Evolutionary conservation across 2,888 invertebrate genomes (phyloP).

Genomic region (Dynastes tityus): DNA sequence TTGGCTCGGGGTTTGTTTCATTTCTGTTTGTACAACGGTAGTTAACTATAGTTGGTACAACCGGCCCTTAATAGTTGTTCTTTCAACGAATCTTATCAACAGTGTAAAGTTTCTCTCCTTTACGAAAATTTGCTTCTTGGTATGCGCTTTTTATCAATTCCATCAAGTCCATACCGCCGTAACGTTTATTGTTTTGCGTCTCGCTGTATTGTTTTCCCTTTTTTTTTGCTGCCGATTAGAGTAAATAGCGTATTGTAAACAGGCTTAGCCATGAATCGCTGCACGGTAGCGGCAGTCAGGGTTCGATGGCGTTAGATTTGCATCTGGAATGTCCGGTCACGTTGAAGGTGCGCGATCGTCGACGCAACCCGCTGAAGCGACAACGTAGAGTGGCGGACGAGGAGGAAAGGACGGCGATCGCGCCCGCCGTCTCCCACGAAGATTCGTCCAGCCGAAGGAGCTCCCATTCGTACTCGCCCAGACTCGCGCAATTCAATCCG

Average conservation of each 20-base stretch:
- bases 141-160: too few species aligned
- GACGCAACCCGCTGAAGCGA: conserved; percentile 82
- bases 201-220: too few species aligned
- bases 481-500: conserved; percentile 62
- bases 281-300: conserved; percentile 76
- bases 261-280: conserved; percentile 72
- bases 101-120: too few species aligned
- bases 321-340: conserved; percentile 79
- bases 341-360: conserved; percentile 73
- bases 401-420: conserved; percentile 64
- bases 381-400: conserved; percentile 81
- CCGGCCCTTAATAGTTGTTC: too few species aligned
- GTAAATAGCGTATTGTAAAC: background rate
- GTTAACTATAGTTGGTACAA: too few species aligned
- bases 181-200: too few species aligned
- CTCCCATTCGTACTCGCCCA: conserved; percentile 68
- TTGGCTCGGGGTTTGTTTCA: too few species aligned
- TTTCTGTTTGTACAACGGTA: too few species aligned
- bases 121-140: too few species aligned
- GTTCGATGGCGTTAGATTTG: conserved; percentile 84
- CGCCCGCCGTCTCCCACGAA: conserved; percentile 20
- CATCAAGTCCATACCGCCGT: too few species aligned
- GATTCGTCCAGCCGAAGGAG: conserved; percentile 63
- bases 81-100: too few species aligned
- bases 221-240: too few species aligned